Percentiles rank a stretch among this genome's conserved stretches.
Evolutionary conservation across 2,888 invertebrate genomes (phyloP).

Genomic region (Epistrophe grossulariae): DNA sequence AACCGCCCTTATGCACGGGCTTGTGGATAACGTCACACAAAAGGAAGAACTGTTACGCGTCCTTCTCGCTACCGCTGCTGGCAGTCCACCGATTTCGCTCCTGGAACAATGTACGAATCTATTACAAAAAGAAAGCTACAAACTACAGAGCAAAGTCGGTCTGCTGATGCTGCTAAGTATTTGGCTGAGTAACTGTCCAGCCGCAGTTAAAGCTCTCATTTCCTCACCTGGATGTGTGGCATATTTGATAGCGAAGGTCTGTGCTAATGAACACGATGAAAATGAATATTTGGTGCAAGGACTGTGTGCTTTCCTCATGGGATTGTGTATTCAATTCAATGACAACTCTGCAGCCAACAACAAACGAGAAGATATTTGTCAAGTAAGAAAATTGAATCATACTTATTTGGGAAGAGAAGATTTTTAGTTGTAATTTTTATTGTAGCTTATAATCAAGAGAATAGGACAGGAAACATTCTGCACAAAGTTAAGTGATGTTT

Average conservation of each 20-base stretch:
- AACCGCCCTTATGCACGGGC: conserved; percentile 94
- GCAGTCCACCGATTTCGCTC: conserved; percentile 93
- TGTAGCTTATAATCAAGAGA: conserved; percentile 90
- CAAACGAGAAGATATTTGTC: conserved; percentile 91
- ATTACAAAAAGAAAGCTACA: conserved; percentile 89
- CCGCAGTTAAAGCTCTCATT: conserved; percentile 93
- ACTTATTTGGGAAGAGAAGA: too few relatives aligned
- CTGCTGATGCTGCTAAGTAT: conserved; percentile 94
- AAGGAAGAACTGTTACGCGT: conserved; percentile 97
- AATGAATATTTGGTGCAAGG: conserved; percentile 95
- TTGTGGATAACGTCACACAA: conserved; percentile 92
- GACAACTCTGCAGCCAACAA: conserved; percentile 91
- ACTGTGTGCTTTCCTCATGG: conserved; percentile 95
- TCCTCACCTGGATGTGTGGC: conserved; percentile 91
- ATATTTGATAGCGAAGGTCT: conserved; percentile 92
- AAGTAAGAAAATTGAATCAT: conserved; percentile 61
- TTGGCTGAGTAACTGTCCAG: conserved; percentile 94
- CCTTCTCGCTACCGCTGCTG: conserved; percentile 92
- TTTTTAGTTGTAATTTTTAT: neutral
- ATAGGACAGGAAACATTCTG: conserved; percentile 95
- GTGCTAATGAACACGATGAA: conserved; percentile 94
- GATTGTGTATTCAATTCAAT: conserved; percentile 95
- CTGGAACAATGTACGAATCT: conserved; percentile 94
- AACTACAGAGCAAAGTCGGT: conserved; percentile 92
- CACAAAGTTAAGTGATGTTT: conserved; percentile 93